Conservation (phyloP, 2,113 vertebrate species). For the Engystomops pustulosus region DNA sequence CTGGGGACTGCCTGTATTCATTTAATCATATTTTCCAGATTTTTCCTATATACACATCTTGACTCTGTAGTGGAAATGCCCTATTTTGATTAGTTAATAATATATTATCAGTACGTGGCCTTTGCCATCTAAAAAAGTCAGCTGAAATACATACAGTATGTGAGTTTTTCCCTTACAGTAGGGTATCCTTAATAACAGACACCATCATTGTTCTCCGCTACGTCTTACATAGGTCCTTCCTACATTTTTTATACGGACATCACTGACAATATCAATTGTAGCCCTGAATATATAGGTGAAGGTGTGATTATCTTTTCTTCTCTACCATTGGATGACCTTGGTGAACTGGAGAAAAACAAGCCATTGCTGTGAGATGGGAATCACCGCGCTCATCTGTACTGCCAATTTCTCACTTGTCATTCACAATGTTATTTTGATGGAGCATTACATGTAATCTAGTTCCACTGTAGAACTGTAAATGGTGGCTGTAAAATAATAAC, state of each 20-base stretch:
- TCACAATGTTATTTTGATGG: slow-evolving; percentile 23
- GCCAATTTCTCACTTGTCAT: slow-evolving; percentile 31
- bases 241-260: neutral
- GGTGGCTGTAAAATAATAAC: slow-evolving; percentile 39
- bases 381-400: neutral
- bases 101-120: too few relatives aligned
- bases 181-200: too few relatives aligned
- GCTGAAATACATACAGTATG: too few relatives aligned
- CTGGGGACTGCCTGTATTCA: too few relatives aligned
- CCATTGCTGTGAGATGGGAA: neutral
- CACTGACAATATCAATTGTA: neutral
- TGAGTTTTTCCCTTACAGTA: too few relatives aligned
- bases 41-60: too few relatives aligned
- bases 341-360: neutral
- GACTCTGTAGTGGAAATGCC: too few relatives aligned
- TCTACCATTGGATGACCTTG: neutral
- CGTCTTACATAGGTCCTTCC: too few relatives aligned
- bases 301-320: neutral
- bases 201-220: too few relatives aligned
- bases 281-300: neutral
- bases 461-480: slow-evolving; percentile 14
- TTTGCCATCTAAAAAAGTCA: too few relatives aligned
- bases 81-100: too few relatives aligned
- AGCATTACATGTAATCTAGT: slow-evolving; percentile 37
- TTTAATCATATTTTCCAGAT: too few relatives aligned